Conservation (phyloP, 2,888 invertebrate genomes). For the Folsomia candida region DNA sequence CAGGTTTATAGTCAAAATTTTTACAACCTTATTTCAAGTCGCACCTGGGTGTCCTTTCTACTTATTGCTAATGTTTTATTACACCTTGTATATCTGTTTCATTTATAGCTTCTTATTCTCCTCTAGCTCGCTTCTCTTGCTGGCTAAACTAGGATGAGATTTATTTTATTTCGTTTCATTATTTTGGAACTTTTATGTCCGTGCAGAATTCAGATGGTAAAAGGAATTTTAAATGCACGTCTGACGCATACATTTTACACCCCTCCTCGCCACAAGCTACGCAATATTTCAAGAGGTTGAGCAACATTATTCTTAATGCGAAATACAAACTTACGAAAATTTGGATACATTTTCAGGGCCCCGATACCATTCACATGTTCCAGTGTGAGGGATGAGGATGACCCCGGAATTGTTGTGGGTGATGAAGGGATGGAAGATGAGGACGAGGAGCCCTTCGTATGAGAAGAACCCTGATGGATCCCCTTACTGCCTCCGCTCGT, state of each 20-base stretch:
- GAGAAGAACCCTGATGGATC: neutral
- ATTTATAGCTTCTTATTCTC: neutral
- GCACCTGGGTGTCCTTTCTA: conserved; percentile 19
- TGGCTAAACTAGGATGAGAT: neutral
- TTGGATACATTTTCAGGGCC: conserved; percentile 44
- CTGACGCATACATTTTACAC: too few relatives aligned
- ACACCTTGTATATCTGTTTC: conserved; percentile 2
- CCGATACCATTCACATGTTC: conserved; percentile 32
- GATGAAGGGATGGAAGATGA: conserved; percentile 23
- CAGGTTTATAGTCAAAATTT: neutral
- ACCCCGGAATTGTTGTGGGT: too few relatives aligned
- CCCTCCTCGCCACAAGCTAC: too few relatives aligned
- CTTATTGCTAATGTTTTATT: conserved; percentile 15
- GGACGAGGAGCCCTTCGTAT: conserved; percentile 22
- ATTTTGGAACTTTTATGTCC: neutral
- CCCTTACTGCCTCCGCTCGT: neutral
- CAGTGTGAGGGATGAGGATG: too few relatives aligned
- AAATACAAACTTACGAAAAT: conserved; percentile 41
- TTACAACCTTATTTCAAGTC: conserved; percentile 19
- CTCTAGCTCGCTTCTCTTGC: neutral
- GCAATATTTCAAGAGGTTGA: too few relatives aligned
- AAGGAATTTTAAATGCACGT: too few relatives aligned
- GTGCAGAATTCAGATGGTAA: neutral
- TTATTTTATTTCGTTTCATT: neutral
- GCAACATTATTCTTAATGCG: too few relatives aligned